phyloP scores from a whole-genome alignment of 2,113 vertebrate genomes.

The Stegostoma tigrinum region DNA sequence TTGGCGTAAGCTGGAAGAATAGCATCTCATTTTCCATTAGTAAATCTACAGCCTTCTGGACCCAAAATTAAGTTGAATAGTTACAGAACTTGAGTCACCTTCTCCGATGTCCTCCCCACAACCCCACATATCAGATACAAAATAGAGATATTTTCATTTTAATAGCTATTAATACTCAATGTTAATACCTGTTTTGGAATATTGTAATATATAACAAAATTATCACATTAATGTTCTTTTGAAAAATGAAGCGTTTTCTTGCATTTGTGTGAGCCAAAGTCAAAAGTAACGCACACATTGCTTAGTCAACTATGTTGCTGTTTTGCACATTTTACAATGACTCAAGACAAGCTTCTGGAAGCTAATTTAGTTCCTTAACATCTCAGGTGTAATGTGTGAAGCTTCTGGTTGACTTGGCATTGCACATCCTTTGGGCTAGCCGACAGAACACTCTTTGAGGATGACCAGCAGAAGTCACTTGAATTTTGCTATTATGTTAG shows the following conservation, averaged over 20 bases:
- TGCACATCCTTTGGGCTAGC: not conserved
- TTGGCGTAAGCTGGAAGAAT: no score
- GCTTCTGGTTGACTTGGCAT: not conserved
- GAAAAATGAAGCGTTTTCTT: not conserved
- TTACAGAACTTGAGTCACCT: no score
- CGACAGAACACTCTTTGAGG: not conserved
- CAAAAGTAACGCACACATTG: not conserved
- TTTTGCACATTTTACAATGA: not conserved
- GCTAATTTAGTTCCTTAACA: not conserved
- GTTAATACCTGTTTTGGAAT: not conserved
- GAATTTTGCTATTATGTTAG: not conserved
- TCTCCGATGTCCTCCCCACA: no score
- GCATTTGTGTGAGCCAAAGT: not conserved
- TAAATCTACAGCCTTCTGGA: no score
- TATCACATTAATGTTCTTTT: not conserved
- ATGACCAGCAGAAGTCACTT: not conserved
- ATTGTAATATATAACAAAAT: not conserved
- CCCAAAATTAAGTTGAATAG: no score
- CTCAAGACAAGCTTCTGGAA: not conserved
- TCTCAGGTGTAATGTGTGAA: not conserved
- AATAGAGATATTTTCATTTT: not conserved
- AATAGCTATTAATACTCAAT: not conserved
- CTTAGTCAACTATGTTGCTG: not conserved
- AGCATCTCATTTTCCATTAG: no score
- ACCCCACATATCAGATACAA: not conserved